phyloP scores from a whole-genome alignment of 2,797 vertebrate genomes.

The Periparus ater region DNA sequence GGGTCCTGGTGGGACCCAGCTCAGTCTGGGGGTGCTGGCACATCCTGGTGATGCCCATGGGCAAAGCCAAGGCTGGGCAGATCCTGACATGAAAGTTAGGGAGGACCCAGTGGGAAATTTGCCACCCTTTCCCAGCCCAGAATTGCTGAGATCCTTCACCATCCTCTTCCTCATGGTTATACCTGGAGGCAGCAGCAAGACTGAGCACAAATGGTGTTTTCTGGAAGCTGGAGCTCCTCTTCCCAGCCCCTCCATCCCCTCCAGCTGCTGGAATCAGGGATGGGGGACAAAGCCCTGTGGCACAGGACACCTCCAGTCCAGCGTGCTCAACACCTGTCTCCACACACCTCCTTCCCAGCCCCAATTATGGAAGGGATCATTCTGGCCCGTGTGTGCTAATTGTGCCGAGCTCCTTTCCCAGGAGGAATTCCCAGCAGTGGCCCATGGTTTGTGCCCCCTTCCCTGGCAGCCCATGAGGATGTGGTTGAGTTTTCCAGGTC shows the following conservation, averaged over 20 bases:
- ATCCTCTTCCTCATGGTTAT: background rate
- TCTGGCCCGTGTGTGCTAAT: background rate
- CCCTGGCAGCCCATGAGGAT: fast-evolving
- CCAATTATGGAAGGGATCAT: background rate
- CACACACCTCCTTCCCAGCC: background rate
- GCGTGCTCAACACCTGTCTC: background rate
- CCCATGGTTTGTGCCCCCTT: background rate
- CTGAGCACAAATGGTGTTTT: background rate
- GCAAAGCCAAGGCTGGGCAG: background rate
- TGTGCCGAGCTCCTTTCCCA: background rate
- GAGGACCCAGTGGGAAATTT: background rate
- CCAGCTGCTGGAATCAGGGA: background rate
- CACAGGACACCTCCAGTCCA: background rate
- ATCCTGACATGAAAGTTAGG: background rate
- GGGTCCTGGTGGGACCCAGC: background rate
- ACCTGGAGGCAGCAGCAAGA: background rate
- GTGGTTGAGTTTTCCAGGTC: background rate
- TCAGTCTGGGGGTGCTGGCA: background rate
- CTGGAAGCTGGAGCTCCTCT: background rate
- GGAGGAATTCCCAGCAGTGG: background rate
- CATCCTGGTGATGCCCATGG: background rate
- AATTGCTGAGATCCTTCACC: background rate
- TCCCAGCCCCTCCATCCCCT: background rate
- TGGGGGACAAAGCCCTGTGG: background rate
- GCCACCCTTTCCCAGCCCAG: background rate